Percentiles rank a stretch among this genome's conserved stretches.
Evolutionary conservation across 2,113 vertebrate species (phyloP).

Genomic region (Fregata magnificens): DNA sequence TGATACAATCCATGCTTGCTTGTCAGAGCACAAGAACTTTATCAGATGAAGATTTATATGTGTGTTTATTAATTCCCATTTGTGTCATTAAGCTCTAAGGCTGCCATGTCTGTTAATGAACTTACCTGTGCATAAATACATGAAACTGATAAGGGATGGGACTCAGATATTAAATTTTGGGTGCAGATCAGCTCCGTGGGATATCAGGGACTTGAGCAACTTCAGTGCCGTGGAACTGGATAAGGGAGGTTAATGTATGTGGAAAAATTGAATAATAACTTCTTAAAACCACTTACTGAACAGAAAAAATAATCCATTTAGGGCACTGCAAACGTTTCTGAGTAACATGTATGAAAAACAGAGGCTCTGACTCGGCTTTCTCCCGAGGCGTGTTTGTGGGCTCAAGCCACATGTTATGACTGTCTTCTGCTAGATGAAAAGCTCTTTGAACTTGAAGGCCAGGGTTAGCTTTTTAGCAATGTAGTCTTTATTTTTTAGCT

Average conservation of each 20-base stretch:
- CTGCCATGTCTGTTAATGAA: background rate
- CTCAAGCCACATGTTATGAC: background rate
- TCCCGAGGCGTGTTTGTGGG: background rate
- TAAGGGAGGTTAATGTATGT: background rate
- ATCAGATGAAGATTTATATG: background rate
- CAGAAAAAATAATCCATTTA: background rate
- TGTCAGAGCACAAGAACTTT: background rate
- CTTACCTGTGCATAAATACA: background rate
- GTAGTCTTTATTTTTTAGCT: conserved; percentile 6
- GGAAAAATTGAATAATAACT: background rate
- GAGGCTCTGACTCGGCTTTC: background rate
- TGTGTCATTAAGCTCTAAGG: background rate
- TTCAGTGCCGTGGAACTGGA: background rate
- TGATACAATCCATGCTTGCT: background rate
- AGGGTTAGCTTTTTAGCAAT: background rate
- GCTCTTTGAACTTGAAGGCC: conserved; percentile 1
- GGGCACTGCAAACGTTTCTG: background rate
- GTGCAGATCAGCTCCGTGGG: background rate
- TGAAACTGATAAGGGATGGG: background rate
- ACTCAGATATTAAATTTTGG: background rate
- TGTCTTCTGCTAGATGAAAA: background rate
- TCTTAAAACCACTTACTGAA: background rate
- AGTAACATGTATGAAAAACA: background rate
- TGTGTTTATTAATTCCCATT: background rate
- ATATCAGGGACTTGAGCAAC: background rate